A percentile compares a stretch with the other conserved stretches of the same genome.
phyloP scores from a whole-genome alignment of 2,888 invertebrate species.

The Gastracanthus pulcherrimus region DNA sequence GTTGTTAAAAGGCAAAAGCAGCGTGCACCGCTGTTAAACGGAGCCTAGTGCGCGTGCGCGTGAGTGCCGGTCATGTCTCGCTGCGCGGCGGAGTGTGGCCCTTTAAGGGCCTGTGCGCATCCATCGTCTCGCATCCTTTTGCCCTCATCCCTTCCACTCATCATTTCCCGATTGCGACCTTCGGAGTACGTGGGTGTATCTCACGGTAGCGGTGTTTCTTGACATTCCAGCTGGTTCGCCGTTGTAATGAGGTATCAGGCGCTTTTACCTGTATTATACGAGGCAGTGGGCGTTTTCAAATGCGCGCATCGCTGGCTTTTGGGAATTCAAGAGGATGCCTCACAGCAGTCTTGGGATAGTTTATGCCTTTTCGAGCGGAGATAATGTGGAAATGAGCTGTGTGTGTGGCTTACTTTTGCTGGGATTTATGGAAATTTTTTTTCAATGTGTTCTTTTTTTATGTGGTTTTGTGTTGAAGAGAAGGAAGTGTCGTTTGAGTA shows the following conservation, averaged over 20 bases:
- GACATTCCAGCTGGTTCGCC: neutral
- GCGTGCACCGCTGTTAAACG: too few species aligned
- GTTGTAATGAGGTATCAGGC: neutral
- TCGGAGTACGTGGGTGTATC: neutral
- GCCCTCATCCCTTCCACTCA: neutral
- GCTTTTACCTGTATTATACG: neutral
- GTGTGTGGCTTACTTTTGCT: slow-evolving; percentile 34
- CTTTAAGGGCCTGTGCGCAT: neutral
- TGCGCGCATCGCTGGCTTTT: slow-evolving; percentile 1
- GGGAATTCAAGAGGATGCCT: neutral
- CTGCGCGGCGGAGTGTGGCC: neutral
- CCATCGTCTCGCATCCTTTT: neutral
- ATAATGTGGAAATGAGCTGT: slow-evolving; percentile 3
- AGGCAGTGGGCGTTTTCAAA: slow-evolving; percentile 21
- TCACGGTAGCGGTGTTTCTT: neutral
- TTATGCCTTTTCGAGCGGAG: slow-evolving; percentile 1
- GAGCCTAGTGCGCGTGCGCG: neutral
- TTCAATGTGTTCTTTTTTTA: neutral
- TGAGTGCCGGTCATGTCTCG: neutral
- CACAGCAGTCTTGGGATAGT: neutral
- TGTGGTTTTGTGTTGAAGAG: neutral
- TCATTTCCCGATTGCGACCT: neutral
- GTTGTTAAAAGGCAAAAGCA: neutral
- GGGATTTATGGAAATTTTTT: slow-evolving; percentile 30
- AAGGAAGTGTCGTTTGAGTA: too few species aligned